Conservation (phyloP, 2,113 vertebrate genomes). For the Nettapus auritus region DNA sequence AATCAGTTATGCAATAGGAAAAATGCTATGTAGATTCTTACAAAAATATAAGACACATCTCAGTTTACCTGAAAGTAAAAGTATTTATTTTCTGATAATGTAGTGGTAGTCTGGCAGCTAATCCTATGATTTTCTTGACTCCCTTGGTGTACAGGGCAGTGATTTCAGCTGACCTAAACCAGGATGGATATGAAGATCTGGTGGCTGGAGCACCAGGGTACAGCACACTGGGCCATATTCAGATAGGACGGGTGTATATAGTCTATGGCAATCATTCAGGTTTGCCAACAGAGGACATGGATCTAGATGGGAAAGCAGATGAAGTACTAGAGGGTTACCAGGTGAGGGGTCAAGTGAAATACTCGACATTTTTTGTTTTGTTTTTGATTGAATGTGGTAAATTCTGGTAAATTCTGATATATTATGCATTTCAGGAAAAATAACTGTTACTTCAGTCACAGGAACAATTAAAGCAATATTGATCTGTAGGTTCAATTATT, state of each 20-base stretch:
- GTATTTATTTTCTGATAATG: background rate
- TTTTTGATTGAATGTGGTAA: background rate
- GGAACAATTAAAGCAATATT: background rate
- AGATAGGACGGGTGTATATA: slow-evolving; percentile 78
- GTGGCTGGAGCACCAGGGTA: slow-evolving; percentile 79
- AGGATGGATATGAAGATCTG: slow-evolving; percentile 76
- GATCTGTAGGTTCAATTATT: background rate
- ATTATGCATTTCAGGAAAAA: background rate
- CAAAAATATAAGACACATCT: background rate
- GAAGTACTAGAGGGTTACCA: slow-evolving; percentile 72
- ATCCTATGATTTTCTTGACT: background rate
- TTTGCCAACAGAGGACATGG: slow-evolving; percentile 71
- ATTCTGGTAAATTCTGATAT: background rate
- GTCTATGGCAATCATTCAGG: slow-evolving; percentile 73
- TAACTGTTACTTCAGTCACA: background rate
- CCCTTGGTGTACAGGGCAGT: slow-evolving; percentile 66
- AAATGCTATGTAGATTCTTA: background rate
- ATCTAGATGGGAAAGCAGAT: slow-evolving; percentile 76
- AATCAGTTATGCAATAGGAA: background rate
- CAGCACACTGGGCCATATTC: slow-evolving; percentile 67
- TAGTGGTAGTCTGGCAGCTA: background rate
- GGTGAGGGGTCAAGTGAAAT: slow-evolving; percentile 45
- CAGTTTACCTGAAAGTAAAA: background rate
- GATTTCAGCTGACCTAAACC: slow-evolving; percentile 77
- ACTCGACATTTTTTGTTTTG: background rate